Conservation (phyloP, 2,888 invertebrate genomes). For the Brenthis ino region DNA sequence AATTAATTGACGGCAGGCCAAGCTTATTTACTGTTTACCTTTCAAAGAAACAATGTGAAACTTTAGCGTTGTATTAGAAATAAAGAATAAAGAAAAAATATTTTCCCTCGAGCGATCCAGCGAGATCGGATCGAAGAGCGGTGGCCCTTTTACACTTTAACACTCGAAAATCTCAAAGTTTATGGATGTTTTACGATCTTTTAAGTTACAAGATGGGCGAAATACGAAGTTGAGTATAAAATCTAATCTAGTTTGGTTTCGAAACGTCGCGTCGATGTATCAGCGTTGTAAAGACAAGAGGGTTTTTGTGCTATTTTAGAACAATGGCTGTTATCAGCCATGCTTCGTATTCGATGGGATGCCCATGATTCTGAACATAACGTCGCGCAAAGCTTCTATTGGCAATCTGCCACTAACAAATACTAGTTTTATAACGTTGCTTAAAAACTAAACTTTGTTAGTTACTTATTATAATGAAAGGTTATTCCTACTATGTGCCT, state of each 20-base stretch:
- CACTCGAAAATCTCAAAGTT: constrained; percentile 14
- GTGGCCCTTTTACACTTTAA: constrained; percentile 13
- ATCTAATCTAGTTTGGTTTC: constrained; percentile 22
- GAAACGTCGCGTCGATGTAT: constrained; percentile 24
- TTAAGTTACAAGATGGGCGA: constrained; percentile 14
- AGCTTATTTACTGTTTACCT: constrained; percentile 4
- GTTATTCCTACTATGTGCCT: too few relatives aligned
- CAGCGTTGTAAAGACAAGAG: constrained; percentile 33
- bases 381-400: constrained; percentile 27
- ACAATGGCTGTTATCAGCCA: constrained; percentile 35
- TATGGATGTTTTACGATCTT: constrained; percentile 6
- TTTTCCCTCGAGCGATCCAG: constrained; percentile 4
- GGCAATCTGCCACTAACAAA: constrained; percentile 34
- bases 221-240: constrained; percentile 11
- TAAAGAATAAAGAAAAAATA: not conserved
- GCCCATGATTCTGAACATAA: constrained; percentile 26
- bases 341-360: constrained; percentile 27
- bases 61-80: constrained; percentile 5
- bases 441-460: too few relatives aligned
- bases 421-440: constrained; percentile 14
- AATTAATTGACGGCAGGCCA: constrained; percentile 11
- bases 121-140: not conserved
- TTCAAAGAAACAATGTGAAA: constrained; percentile 17
- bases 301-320: constrained; percentile 40
- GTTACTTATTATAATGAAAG: too few relatives aligned